Evolutionary conservation across 2,113 vertebrate genomes (phyloP).

Genomic region (Paramormyrops kingsleyae): DNA sequence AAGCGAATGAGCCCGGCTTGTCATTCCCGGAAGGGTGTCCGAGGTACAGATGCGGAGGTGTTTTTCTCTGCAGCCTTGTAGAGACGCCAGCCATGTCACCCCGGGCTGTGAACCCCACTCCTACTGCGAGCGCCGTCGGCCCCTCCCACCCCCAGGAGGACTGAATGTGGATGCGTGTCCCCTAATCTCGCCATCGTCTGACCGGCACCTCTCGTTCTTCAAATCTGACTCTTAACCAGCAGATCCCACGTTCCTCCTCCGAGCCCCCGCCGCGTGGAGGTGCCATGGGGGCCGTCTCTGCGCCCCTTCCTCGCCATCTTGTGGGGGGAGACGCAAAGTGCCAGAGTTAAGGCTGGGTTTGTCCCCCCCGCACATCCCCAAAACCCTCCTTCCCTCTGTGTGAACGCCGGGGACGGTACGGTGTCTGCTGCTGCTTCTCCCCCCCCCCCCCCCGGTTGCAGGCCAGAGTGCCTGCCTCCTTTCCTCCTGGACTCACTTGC

Average conservation of each 20-base stretch:
- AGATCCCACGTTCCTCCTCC: slow-evolving; percentile 11
- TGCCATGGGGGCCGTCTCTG: not conserved
- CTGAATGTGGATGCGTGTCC: slow-evolving; percentile 18
- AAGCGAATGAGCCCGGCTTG: not conserved
- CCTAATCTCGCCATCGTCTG: slow-evolving; percentile 13
- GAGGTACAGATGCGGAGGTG: not conserved
- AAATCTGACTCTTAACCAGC: slow-evolving; percentile 20
- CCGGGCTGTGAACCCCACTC: not conserved
- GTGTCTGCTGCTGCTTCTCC: not conserved
- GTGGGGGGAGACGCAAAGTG: not conserved
- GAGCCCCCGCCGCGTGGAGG: not conserved
- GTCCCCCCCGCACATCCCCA: not conserved
- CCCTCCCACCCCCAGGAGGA: not conserved
- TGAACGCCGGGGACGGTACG: slow-evolving; percentile 7
- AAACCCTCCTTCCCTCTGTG: not conserved
- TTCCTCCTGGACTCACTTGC: slow-evolving; percentile 11
- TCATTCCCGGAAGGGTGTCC: not conserved
- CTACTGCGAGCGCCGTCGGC: not conserved
- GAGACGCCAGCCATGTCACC: not conserved
- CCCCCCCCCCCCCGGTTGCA: not conserved
- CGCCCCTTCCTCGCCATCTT: not conserved
- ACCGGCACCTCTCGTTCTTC: slow-evolving; percentile 20
- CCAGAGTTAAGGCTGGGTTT: not conserved
- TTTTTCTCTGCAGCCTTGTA: not conserved
- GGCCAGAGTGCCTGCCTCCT: not conserved